Evolutionary conservation across 2,888 invertebrate genomes (phyloP), one percentile per base, ranked within the genome.

Genomic region (Liodrosophila aerea): DNA sequence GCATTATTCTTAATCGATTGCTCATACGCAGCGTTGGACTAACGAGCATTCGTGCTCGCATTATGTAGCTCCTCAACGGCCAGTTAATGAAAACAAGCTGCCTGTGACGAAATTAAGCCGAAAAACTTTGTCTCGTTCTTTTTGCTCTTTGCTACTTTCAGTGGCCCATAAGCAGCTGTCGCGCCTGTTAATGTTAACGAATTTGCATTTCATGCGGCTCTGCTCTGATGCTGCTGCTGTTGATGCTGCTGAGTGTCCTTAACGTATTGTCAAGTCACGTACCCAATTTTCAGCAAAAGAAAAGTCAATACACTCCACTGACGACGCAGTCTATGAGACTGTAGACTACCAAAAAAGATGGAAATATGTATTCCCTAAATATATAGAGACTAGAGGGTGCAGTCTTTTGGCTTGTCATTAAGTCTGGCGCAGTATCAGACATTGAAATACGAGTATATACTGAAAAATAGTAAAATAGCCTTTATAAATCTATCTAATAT

Each of bases 41-140:
- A 84, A 85, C 86, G 77, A 76, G 84, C 65, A 52, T 36, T 44
- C 59, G 63, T 56, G 61, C 61, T 62, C 45, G 33, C 65, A 54
- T 77, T 65, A 62, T 60, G 43, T 8, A 33, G 22, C 47, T 59
- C 50, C 74, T 65, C 60, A 69, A 61, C 73, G 75, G 82, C 78
- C 70, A 82, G 85, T 85, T 85, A 78, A 78, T 85, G 85, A 82
- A 85, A 85, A 85, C 76, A 83, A 75, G 85, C 83, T 72, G 85
- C 69, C 62, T 60, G 61, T 65, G 80, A 75, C 76, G 68, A 75
- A 69, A 68, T 65, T 66, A 72, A 74, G 72, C 64, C 64, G 46
- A 51, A 31, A 39, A 70, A 64, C 51, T 27, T 51, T 71, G 29
- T 34, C 30, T 30, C 29, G 30, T 50, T 68, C n/a, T n/a, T 46